These are phyloP conservation scores for Cryptocheilus praepositus DNA, from an alignment of 2,888 invertebrate species.

Conservation along the genomic window DNA sequence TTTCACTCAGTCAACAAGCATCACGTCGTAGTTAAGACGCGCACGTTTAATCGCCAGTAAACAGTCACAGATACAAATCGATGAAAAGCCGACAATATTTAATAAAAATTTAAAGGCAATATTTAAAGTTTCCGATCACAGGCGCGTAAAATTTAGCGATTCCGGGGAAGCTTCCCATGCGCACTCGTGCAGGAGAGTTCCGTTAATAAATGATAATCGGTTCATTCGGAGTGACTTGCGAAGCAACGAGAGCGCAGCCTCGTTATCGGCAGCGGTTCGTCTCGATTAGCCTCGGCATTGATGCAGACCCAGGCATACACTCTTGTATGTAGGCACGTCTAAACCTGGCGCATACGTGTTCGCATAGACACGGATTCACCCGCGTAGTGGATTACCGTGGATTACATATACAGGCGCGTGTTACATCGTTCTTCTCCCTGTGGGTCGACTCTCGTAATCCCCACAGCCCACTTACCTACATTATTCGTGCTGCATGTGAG, in stretches of 20 bases:
- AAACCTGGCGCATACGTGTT: too few relatives aligned
- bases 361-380: conserved; percentile 33
- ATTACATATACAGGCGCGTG: conserved; percentile 29
- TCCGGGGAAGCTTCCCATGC: too few relatives aligned
- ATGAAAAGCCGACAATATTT: too few relatives aligned
- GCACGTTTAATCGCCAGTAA: too few relatives aligned
- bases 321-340: too few relatives aligned
- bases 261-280: conserved; percentile 38
- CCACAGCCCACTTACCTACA: conserved; percentile 75
- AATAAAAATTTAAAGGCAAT: too few relatives aligned
- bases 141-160: too few relatives aligned
- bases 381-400: conserved; percentile 5
- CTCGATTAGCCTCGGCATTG: conserved; percentile 37
- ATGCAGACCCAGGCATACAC: conserved; percentile 31
- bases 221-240: conserved; percentile 14
- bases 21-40: too few relatives aligned
- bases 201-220: conserved; percentile 20
- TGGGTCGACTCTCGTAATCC: conserved; percentile 68
- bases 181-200: neutral
- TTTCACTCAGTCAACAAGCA: too few relatives aligned
- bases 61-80: too few relatives aligned
- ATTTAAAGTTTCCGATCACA: too few relatives aligned
- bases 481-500: conserved; percentile 46
- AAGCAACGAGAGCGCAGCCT: conserved; percentile 33
- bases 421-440: conserved; percentile 52